Evolutionary conservation across 1,140 invertebrate genomes (phyloP).

Genomic region (Cephus cinctus): DNA sequence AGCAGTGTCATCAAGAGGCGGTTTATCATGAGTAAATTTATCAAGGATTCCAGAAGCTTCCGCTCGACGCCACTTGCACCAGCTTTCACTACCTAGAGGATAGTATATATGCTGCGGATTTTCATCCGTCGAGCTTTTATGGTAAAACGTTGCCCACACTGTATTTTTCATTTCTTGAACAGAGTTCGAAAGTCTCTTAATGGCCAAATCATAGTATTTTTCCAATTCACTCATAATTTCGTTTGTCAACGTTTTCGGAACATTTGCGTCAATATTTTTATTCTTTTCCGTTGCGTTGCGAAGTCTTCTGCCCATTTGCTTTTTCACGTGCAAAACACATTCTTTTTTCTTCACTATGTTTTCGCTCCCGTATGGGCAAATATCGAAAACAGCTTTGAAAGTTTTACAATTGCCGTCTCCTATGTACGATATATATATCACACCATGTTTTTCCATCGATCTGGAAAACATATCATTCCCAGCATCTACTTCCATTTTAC

Average conservation of each 20-base stretch:
- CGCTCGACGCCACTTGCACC: neutral
- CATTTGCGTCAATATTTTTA: constrained; percentile 1
- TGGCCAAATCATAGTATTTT: constrained; percentile 1
- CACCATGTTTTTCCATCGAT: constrained; percentile 10
- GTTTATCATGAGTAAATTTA: neutral
- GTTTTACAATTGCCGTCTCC: constrained; percentile 15
- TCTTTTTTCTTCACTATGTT: neutral
- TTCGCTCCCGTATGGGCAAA: neutral
- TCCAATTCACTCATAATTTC: constrained; percentile 2
- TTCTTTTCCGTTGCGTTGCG: constrained; percentile 5
- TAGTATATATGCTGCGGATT: neutral
- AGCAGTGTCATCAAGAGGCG: neutral
- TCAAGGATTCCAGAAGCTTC: neutral
- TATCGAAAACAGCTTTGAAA: constrained; percentile 2
- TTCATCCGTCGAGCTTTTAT: constrained; percentile 1
- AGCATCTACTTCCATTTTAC: constrained; percentile 14
- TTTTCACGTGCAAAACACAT: constrained; percentile 2
- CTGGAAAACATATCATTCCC: constrained; percentile 8
- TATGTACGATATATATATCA: constrained; percentile 9
- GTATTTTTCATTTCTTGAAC: constrained; percentile 14
- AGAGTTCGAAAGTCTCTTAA: constrained; percentile 2
- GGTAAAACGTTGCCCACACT: constrained; percentile 19
- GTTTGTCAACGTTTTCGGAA: neutral
- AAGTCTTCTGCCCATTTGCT: constrained; percentile 3
- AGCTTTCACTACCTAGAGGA: neutral